Conservation (phyloP, 2,797 vertebrate genomes). For the Hylomyscus alleni region DNA sequence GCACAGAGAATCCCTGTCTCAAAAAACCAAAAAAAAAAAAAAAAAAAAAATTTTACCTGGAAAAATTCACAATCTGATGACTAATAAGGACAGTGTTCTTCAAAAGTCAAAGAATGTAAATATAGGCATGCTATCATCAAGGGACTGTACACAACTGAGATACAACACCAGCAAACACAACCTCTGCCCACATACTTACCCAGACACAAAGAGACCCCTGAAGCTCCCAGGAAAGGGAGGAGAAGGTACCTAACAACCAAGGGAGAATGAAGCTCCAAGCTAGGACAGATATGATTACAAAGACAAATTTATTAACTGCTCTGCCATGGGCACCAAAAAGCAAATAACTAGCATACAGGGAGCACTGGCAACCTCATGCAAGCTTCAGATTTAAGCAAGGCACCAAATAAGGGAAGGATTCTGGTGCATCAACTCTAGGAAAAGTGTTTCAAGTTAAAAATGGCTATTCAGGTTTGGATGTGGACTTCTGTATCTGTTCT, state of each 20-base stretch:
- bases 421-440: constrained; percentile 86
- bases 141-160: neutral
- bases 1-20: neutral
- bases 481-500: constrained; percentile 91
- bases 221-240: constrained; percentile 70
- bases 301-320: constrained; percentile 73
- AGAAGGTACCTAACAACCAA: constrained; percentile 56
- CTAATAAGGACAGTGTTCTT: constrained; percentile 47
- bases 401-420: constrained; percentile 93
- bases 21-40: neutral
- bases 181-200: constrained; percentile 55
- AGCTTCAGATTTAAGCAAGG: constrained; percentile 87
- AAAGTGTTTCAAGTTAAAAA: constrained; percentile 92
- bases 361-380: constrained; percentile 85
- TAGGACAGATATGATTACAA: constrained; percentile 65
- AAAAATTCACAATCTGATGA: constrained; percentile 47
- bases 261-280: constrained; percentile 59
- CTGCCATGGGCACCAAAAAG: constrained; percentile 73
- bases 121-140: constrained; percentile 42
- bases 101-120: constrained; percentile 53
- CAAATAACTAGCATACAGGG: constrained; percentile 63
- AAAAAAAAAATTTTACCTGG: constrained; percentile 33
- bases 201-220: constrained; percentile 45
- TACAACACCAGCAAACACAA: constrained; percentile 19
- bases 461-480: constrained; percentile 92